Evolutionary conservation across 1,140 invertebrate species (phyloP).

Genomic region (Trichonephila clavipes): DNA sequence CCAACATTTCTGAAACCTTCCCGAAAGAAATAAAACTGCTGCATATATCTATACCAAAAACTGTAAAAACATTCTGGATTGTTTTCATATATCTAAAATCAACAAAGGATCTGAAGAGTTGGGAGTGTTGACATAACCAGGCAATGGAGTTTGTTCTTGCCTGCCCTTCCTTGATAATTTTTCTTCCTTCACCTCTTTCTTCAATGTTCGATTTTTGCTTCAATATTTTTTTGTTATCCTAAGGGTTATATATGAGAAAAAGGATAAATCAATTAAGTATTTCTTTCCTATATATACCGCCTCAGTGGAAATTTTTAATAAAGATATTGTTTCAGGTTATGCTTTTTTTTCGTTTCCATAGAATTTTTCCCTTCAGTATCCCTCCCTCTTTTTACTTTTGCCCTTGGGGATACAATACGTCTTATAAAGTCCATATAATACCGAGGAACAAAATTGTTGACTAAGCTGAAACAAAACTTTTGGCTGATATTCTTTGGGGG

Average conservation of each 20-base stretch:
- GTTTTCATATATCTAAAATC: slow-evolving; percentile 69
- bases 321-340: slow-evolving; percentile 30
- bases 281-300: slow-evolving; percentile 34
- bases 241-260: slow-evolving; percentile 33
- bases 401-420: neutral
- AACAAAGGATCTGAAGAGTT: slow-evolving; percentile 61
- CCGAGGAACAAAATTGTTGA: slow-evolving; percentile 22
- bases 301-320: slow-evolving; percentile 50
- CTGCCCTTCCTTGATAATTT: neutral
- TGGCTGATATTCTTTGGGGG: neutral
- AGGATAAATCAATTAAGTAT: slow-evolving; percentile 65
- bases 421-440: slow-evolving; percentile 5
- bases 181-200: neutral
- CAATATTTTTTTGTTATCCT: slow-evolving; percentile 16
- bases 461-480: slow-evolving; percentile 39
- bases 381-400: neutral
- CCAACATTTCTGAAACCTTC: neutral
- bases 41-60: slow-evolving; percentile 5
- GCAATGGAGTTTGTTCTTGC: slow-evolving; percentile 35
- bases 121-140: slow-evolving; percentile 47
- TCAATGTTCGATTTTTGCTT: slow-evolving; percentile 4
- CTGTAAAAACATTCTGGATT: slow-evolving; percentile 52
- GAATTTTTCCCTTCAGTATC: neutral
- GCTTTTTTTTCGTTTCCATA: neutral
- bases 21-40: neutral